phyloP scores from a whole-genome alignment of 2,888 invertebrate genomes.

The Abscondita cerata region DNA sequence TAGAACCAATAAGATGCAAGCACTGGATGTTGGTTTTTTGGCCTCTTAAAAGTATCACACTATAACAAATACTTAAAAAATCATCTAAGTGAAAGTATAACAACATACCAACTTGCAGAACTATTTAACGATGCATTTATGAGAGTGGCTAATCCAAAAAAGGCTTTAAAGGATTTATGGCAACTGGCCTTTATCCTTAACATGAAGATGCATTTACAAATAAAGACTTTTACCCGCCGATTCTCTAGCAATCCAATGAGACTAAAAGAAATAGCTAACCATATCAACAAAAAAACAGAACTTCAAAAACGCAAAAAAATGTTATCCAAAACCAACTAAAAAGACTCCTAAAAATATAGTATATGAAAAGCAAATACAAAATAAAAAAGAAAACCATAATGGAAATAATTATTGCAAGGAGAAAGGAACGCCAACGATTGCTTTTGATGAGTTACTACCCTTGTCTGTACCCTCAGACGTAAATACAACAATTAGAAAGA shows the following conservation, averaged over 20 bases:
- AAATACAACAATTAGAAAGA: neutral
- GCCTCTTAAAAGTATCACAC: neutral
- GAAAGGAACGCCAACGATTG: neutral
- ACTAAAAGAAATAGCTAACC: neutral
- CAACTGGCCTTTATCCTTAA: slow-evolving; percentile 1
- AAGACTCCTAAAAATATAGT: too few species aligned
- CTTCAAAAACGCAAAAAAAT: neutral
- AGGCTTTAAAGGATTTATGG: neutral
- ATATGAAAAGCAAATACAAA: too few species aligned
- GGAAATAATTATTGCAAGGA: neutral
- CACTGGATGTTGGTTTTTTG: neutral
- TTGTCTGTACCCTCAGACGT: slow-evolving; percentile 1
- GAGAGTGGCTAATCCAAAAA: neutral
- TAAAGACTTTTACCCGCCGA: slow-evolving; percentile 3
- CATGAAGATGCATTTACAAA: slow-evolving; percentile 4
- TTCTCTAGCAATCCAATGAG: slow-evolving; percentile 2
- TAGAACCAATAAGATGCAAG: neutral
- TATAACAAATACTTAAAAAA: neutral
- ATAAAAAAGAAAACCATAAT: too few species aligned
- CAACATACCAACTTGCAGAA: neutral
- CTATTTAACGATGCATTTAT: neutral
- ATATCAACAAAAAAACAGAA: neutral
- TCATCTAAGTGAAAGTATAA: neutral
- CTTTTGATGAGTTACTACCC: slow-evolving; percentile 5
- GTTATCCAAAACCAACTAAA: neutral